Evolutionary conservation across 2,113 vertebrate genomes (phyloP).

Genomic region (Budorcas taxicolor): DNA sequence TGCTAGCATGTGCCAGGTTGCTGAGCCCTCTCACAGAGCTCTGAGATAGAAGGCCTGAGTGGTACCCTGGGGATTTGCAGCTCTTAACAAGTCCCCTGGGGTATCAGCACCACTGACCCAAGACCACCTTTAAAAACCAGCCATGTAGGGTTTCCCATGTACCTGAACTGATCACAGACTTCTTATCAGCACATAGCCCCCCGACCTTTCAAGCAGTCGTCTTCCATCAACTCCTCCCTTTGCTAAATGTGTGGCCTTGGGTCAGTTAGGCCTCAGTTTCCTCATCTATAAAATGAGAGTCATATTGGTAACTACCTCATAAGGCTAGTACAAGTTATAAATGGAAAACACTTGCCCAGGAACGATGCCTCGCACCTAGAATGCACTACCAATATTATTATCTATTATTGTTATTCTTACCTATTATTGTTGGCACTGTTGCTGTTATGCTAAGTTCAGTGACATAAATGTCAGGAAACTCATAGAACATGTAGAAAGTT

Average conservation of each 20-base stretch:
- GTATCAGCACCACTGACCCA: neutral
- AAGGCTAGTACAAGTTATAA: neutral
- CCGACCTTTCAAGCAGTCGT: neutral
- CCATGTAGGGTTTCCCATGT: neutral
- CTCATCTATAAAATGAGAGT: neutral
- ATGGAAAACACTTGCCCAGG: neutral
- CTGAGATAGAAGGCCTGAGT: neutral
- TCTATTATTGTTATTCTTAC: neutral
- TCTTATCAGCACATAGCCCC: neutral
- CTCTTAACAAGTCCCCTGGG: neutral
- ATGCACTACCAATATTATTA: too few species aligned
- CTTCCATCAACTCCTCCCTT: neutral
- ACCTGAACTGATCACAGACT: neutral
- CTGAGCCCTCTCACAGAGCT: neutral
- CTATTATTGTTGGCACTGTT: neutral
- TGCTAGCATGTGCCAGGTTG: accelerated
- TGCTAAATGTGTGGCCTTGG: neutral
- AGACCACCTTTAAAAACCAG: neutral
- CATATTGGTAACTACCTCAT: neutral
- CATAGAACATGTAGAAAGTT: neutral
- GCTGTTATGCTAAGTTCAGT: neutral
- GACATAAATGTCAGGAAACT: neutral
- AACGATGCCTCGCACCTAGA: neutral
- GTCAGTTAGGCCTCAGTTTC: neutral
- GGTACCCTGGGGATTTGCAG: neutral